A percentile compares a stretch with the other conserved stretches of the same genome.
These are phyloP conservation scores for Pycnonotus jocosus DNA, from an alignment of 2,113 vertebrate genomes.

Conservation along the genomic window DNA sequence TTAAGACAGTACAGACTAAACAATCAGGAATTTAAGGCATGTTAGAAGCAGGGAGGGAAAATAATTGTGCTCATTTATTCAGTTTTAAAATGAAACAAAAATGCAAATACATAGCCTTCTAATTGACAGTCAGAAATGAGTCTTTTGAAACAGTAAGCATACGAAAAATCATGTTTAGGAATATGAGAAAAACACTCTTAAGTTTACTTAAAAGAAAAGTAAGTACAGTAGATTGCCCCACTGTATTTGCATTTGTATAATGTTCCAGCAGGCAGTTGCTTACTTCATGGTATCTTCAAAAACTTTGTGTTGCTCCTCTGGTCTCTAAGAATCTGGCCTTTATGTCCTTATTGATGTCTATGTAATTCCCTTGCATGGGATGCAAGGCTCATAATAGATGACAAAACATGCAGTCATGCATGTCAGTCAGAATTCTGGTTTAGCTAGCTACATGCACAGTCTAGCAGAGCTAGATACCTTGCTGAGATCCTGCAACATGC, in stretches of 20 bases:
- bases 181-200: not conserved
- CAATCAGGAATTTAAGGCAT: constrained; percentile 41
- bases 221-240: not conserved
- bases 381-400: not conserved
- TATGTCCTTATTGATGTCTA: not conserved
- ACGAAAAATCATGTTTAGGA: not conserved
- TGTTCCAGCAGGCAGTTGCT: not conserved
- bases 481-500: not conserved
- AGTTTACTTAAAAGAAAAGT: not conserved
- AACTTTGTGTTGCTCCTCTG: not conserved
- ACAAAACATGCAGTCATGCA: not conserved
- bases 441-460: not conserved
- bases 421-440: not conserved
- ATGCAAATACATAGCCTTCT: constrained; percentile 25
- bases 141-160: not conserved
- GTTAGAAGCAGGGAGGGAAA: constrained; percentile 19
- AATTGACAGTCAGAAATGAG: constrained; percentile 5
- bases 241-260: not conserved
- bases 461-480: not conserved
- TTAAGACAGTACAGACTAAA: constrained; percentile 7
- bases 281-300: not conserved
- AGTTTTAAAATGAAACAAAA: constrained; percentile 20
- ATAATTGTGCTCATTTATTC: constrained; percentile 54
- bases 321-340: not conserved
- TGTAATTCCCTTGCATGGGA: not conserved